Evolutionary conservation across 2,797 vertebrate species (phyloP), one percentile per base, ranked within the genome.

Genomic region (Amphiprion clarkii): DNA sequence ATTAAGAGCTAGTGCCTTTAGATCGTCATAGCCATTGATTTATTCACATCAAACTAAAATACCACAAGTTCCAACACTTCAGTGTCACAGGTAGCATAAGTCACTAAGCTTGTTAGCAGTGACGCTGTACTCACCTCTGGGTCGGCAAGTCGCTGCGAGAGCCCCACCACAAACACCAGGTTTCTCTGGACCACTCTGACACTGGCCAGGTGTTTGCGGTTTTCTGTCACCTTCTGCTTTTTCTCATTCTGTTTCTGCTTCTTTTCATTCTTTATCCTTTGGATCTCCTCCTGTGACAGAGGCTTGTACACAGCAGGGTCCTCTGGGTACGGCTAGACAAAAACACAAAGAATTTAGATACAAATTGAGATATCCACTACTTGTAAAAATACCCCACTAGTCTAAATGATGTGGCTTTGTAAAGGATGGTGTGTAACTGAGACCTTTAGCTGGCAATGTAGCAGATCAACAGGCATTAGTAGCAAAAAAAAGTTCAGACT

Each of bases 251-350:
- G 98, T 95, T 99, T 99, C 89, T 99, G 98, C 92, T 99, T 99
- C 94, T 99, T 99, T 94, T 99, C 98, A 61, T 98, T 99, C 93
- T 99, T 99, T 98, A 99, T 99, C 96, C 98, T 99, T 91, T 99
- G 98, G 89, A 99, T 96, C 91, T 99, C 98, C 93, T 99, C 98
- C 93, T 99, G 97, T 95, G 98, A 99, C 80, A 99, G 96, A 86
- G 98, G 98, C 95, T 99, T 99, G 95, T 99, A 99, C 83, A 99
- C 98, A 85, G 98, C 98, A 52, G 98, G 98, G 91, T 99, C 98
- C 94, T 99, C 98, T 91, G 98, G 98, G 93, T 99, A 99, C 68
- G 98, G 98, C 98, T 99, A 33, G 12, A 67, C 11, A 57, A 27
- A 65, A 77, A 42, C 16, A 76, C 11, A 69, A 42, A 49, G 13